phyloP scores from a whole-genome alignment of 2,113 vertebrate genomes.

The Halichoeres trimaculatus region DNA sequence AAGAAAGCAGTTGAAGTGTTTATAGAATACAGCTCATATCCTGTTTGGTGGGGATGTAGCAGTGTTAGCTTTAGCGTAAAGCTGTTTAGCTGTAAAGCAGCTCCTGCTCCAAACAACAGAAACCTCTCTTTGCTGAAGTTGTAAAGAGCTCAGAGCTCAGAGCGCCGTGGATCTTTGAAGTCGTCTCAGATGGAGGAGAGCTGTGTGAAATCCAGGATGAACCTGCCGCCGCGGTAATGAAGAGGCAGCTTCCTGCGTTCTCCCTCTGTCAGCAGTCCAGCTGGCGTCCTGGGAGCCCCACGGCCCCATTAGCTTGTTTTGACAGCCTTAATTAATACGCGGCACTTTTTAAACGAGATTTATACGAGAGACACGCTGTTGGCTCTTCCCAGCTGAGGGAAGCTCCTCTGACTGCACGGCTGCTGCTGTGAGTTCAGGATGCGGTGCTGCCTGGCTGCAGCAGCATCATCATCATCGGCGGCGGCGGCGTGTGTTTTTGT shows the following conservation, averaged over 20 bases:
- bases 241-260: slow-evolving; percentile 42
- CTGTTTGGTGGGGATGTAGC: not conserved
- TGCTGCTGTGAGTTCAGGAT: slow-evolving; percentile 52
- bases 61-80: too few species aligned
- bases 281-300: slow-evolving; percentile 55
- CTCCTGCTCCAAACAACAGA: too few species aligned
- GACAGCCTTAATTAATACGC: slow-evolving; percentile 77
- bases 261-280: slow-evolving; percentile 69
- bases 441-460: slow-evolving; percentile 10
- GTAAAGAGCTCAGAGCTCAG: not conserved
- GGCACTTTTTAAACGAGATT: slow-evolving; percentile 70
- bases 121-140: not conserved
- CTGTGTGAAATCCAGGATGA: slow-evolving; percentile 5
- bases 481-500: not conserved
- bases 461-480: slow-evolving; percentile 8
- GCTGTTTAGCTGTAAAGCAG: too few species aligned
- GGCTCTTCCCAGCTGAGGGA: slow-evolving; percentile 46
- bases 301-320: slow-evolving; percentile 71
- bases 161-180: too few species aligned
- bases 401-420: slow-evolving; percentile 10
- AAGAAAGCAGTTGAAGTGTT: not conserved
- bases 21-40: too few species aligned
- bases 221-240: slow-evolving; percentile 32
- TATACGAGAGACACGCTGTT: slow-evolving; percentile 55
- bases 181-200: slow-evolving; percentile 15